These are phyloP conservation scores for Naja naja DNA, from an alignment of 2,113 vertebrate genomes.

Conservation along the genomic window DNA sequence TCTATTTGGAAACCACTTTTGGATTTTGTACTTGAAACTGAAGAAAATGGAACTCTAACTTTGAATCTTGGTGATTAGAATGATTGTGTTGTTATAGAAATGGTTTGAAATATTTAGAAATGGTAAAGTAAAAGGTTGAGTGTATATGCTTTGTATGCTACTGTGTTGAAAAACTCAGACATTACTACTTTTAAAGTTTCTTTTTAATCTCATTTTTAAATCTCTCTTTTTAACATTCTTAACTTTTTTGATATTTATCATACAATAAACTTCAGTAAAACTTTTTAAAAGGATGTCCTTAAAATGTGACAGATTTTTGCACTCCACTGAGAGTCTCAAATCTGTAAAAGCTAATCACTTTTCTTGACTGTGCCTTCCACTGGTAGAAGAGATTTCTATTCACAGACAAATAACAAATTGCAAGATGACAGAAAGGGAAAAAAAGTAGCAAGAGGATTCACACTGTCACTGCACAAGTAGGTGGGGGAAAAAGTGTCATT, in stretches of 20 bases:
- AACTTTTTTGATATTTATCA: background rate
- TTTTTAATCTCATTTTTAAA: background rate
- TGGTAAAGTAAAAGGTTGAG: background rate
- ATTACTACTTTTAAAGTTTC: background rate
- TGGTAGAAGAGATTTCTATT: background rate
- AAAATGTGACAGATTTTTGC: slow-evolving; percentile 1
- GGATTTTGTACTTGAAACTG: background rate
- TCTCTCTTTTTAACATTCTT: background rate
- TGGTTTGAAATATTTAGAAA: background rate
- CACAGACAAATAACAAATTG: background rate
- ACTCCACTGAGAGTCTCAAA: slow-evolving; percentile 6
- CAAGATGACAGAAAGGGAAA: background rate
- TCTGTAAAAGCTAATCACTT: slow-evolving; percentile 2
- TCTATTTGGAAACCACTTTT: background rate
- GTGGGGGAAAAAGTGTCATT: background rate
- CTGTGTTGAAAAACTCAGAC: background rate
- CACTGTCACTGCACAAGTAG: background rate
- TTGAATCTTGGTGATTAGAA: background rate
- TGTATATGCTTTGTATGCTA: background rate
- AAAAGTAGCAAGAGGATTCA: background rate
- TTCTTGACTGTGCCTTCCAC: background rate
- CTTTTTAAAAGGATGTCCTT: slow-evolving; percentile 30
- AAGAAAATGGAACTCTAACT: background rate
- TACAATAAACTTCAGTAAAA: background rate
- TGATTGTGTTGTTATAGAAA: background rate